phyloP scores from a whole-genome alignment of 2,888 invertebrate genomes.

The Eudemis profundana region DNA sequence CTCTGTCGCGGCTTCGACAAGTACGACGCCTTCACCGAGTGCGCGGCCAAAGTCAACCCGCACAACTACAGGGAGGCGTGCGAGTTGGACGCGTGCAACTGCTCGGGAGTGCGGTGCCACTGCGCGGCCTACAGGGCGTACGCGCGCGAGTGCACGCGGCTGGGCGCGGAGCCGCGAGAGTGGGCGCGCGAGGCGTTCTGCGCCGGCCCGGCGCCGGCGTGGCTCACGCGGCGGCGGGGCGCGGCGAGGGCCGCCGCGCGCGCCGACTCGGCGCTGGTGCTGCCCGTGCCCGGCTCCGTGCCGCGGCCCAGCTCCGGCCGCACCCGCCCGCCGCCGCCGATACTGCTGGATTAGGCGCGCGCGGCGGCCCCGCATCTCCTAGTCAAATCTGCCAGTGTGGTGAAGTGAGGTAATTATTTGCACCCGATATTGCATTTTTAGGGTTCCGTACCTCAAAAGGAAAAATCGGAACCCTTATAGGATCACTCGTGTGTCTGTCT shows the following conservation, averaged over 20 bases:
- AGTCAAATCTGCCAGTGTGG: conserved; percentile 80
- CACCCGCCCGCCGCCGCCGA: conserved; percentile 78
- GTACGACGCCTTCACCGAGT: conserved; percentile 88
- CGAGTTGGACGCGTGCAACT: conserved; percentile 94
- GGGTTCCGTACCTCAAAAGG: neutral
- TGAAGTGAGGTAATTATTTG: conserved; percentile 68
- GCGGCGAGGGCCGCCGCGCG: conserved; percentile 50
- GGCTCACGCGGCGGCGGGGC: conserved; percentile 67
- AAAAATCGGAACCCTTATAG: too few species aligned
- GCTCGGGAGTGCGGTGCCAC: conserved; percentile 91
- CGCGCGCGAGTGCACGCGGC: conserved; percentile 92
- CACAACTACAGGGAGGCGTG: conserved; percentile 94
- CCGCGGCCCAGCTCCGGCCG: conserved; percentile 58
- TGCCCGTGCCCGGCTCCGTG: conserved; percentile 54
- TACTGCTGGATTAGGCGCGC: conserved; percentile 66
- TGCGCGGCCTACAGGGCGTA: conserved; percentile 96
- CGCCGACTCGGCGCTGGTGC: conserved; percentile 58
- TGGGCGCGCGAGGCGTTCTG: conserved; percentile 91
- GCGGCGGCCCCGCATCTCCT: conserved; percentile 69
- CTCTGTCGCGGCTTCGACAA: conserved; percentile 82
- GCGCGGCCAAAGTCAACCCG: conserved; percentile 92
- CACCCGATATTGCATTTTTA: neutral
- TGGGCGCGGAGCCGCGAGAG: conserved; percentile 89
- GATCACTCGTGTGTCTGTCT: too few species aligned
- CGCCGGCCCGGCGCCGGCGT: conserved; percentile 74